Conservation (phyloP, 1,140 invertebrate genomes). For the Condylostylus longicornis region DNA sequence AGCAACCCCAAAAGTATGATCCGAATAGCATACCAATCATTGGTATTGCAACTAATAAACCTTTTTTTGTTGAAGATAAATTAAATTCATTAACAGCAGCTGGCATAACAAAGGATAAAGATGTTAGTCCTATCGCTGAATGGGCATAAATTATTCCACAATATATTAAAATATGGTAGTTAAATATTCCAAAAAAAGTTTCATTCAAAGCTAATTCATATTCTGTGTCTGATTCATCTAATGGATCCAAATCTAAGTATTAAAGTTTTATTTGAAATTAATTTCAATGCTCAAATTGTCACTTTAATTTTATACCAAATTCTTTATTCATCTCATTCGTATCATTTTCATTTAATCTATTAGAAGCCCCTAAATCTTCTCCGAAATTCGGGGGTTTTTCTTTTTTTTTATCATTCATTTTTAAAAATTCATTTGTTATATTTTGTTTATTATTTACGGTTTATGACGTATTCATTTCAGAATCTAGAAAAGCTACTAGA, state of each 20-base stretch:
- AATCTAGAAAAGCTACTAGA: too few relatives aligned
- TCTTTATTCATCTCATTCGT: too few relatives aligned
- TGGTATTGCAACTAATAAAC: slow-evolving; percentile 55
- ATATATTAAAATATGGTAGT: slow-evolving; percentile 47
- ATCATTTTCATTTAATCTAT: too few relatives aligned
- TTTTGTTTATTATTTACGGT: too few relatives aligned
- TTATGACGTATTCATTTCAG: too few relatives aligned
- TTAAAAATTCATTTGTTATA: too few relatives aligned
- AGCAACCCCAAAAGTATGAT: slow-evolving; percentile 73
- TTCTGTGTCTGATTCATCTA: slow-evolving; percentile 3
- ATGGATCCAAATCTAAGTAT: slow-evolving; percentile 6
- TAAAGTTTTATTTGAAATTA: background rate
- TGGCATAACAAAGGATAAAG: slow-evolving; percentile 59
- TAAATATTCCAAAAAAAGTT: slow-evolving; percentile 61
- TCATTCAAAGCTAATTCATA: slow-evolving; percentile 6
- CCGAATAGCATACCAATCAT: slow-evolving; percentile 73
- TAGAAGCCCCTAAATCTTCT: too few relatives aligned
- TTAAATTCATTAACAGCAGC: slow-evolving; percentile 55
- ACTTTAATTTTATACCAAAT: too few relatives aligned
- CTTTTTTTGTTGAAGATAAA: slow-evolving; percentile 53
- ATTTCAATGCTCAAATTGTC: too few relatives aligned
- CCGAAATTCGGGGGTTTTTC: too few relatives aligned
- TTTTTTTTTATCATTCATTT: too few relatives aligned
- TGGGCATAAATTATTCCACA: slow-evolving; percentile 55
- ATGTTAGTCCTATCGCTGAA: slow-evolving; percentile 65